Base-by-base conservation (phyloP, 1,140 invertebrate species). In the Amyelois transitella region DNA sequence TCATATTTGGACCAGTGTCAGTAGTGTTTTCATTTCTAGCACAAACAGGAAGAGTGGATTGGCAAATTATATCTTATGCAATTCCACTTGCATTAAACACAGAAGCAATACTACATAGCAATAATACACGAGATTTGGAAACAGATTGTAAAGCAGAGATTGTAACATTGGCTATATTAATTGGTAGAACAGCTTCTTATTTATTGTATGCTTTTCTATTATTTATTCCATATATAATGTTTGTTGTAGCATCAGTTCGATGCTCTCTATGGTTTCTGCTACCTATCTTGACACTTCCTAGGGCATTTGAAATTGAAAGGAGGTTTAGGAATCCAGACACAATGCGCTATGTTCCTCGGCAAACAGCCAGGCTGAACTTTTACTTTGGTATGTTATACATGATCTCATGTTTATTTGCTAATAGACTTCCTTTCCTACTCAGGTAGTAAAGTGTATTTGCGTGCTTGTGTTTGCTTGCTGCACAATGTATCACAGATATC, bases 21-120 rank as follows among this genome's bases (percentile, higher is more conserved):
- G 96, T 98, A n/a, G 89, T 98, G 2, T 98, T 98, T 88, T 94
- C 97, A 0, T 98, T 96, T 69, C 93, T 98, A 89, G 92, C 95
- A 22, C 97, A 98, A 86, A 96, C 96, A 1, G 97, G 97, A 12
- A 90, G 93, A 48, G 89, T 97, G 20, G 93, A 96, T 74, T 94
- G 94, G 94, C 92, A 92, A 19, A 95, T 96, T 0, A 94, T 98
- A 66, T 94, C 96, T 64, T 98, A 98, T 88, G 97, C 97, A 14
- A 93, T 98, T 68, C 97, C 97, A 7, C 81, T 99, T 58, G 97
- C 97, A 6, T 86, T 99, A 0, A 98, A 98, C 69, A 97, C 97
- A 7, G 97, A 98, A 82, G 97, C 97, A 19, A 98, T 98, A 70
- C 88, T 99, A 45, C 97, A 98, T 78, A 96, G 95, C 68, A 99